A percentile compares a stretch with the other conserved stretches of the same genome.
Evolutionary conservation across 2,113 vertebrate species (phyloP).

Genomic region (Chauna torquata): DNA sequence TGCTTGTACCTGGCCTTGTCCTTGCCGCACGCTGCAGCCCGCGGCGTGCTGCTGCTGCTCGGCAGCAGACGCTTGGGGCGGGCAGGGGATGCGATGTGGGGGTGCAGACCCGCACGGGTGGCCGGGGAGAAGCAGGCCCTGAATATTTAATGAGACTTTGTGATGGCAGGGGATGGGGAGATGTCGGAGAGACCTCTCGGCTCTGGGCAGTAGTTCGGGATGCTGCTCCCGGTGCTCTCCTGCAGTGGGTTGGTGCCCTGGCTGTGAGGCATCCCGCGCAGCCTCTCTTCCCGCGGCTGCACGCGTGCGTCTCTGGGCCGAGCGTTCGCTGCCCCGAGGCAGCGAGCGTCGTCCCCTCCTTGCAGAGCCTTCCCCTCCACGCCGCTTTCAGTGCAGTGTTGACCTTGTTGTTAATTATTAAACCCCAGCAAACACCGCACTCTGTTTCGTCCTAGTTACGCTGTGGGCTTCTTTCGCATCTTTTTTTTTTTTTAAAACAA

Average conservation of each 20-base stretch:
- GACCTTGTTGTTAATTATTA: conserved; percentile 70
- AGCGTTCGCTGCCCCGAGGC: accelerated
- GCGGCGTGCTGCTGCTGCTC: accelerated
- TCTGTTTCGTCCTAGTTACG: conserved; percentile 24
- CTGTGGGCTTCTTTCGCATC: neutral
- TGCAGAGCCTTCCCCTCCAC: neutral
- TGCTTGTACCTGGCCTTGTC: conserved; percentile 13
- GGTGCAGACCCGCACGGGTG: neutral
- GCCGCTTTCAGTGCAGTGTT: neutral
- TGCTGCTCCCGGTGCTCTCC: neutral
- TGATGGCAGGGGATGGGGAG: neutral
- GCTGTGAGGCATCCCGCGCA: neutral
- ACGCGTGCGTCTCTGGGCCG: neutral
- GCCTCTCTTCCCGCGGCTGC: neutral
- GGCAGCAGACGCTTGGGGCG: accelerated
- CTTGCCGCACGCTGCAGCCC: neutral
- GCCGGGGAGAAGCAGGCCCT: no score
- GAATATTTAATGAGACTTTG: neutral
- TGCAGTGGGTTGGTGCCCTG: neutral
- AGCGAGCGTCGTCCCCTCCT: neutral
- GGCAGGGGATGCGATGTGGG: neutral
- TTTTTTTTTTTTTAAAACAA: neutral
- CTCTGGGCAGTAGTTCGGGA: neutral
- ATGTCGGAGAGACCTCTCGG: neutral
- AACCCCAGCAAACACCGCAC: conserved; percentile 47